phyloP scores from a whole-genome alignment of 2,888 invertebrate species.

The Papilio gigon region DNA sequence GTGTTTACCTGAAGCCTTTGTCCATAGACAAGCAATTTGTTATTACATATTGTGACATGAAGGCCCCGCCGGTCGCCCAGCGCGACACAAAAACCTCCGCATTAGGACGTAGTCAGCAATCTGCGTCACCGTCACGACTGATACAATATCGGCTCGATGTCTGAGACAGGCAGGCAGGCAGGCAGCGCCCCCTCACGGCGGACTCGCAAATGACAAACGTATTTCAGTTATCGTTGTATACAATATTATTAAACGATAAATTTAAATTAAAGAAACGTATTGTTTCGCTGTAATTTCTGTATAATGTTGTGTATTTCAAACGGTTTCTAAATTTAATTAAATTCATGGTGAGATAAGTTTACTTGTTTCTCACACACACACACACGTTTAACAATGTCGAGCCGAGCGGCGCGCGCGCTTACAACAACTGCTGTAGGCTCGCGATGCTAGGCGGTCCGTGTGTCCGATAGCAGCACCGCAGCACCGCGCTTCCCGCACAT shows the following conservation, averaged over 20 bases:
- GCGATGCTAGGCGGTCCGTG: too few species aligned
- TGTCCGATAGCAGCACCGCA: too few species aligned
- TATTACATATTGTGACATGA: background rate
- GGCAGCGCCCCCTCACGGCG: background rate
- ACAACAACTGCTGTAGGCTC: too few species aligned
- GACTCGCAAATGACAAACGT: background rate
- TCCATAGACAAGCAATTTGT: background rate
- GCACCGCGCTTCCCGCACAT: background rate
- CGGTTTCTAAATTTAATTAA: too few species aligned
- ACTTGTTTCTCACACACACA: too few species aligned
- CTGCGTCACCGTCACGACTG: background rate
- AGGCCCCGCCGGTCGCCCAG: background rate
- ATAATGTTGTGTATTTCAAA: too few species aligned
- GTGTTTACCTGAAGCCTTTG: background rate
- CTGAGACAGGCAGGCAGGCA: background rate
- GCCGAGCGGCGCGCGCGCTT: too few species aligned
- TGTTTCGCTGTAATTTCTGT: background rate
- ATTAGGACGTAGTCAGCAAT: constrained; percentile 8
- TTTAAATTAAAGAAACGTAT: background rate
- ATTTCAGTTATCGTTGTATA: background rate
- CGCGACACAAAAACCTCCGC: constrained; percentile 10
- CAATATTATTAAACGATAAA: background rate
- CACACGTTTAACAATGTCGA: too few species aligned
- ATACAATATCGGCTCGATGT: constrained; percentile 24
- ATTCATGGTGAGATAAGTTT: too few species aligned